phyloP scores from a whole-genome alignment of 2,888 invertebrate genomes.

The Papilio protenor region DNA sequence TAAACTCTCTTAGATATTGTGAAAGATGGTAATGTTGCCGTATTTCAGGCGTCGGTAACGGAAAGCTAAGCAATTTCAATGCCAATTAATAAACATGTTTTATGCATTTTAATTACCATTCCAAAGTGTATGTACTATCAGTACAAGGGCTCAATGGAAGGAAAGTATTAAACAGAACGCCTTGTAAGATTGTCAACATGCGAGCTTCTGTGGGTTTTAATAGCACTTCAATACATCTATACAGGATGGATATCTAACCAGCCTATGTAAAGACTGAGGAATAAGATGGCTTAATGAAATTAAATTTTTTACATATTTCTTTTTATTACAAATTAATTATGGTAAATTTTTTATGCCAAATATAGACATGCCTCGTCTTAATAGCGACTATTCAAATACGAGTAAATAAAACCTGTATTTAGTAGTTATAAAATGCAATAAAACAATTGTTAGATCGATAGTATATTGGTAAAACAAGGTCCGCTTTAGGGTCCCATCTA shows the following conservation, averaged over 20 bases:
- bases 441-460: conserved; percentile 17
- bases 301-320: too few species aligned
- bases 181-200: conserved; percentile 27
- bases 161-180: not conserved
- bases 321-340: too few species aligned
- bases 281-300: too few species aligned
- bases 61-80: conserved; percentile 8
- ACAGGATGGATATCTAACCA: not conserved
- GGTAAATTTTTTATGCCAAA: not conserved
- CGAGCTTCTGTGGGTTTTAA: conserved; percentile 12
- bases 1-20: not conserved
- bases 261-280: not conserved
- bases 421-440: conserved; percentile 22
- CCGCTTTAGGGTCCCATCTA: conserved; percentile 51
- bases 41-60: not conserved
- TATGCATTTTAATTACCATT: conserved; percentile 38
- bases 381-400: not conserved
- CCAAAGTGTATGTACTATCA: conserved; percentile 14
- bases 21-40: too few species aligned
- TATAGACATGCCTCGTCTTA: not conserved
- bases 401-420: not conserved
- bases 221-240: not conserved
- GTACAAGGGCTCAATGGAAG: conserved; percentile 25
- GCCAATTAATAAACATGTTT: conserved; percentile 28
- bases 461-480: conserved; percentile 39